Conservation (phyloP, 1,140 invertebrate genomes). For the Drosophila baimaii region DNA sequence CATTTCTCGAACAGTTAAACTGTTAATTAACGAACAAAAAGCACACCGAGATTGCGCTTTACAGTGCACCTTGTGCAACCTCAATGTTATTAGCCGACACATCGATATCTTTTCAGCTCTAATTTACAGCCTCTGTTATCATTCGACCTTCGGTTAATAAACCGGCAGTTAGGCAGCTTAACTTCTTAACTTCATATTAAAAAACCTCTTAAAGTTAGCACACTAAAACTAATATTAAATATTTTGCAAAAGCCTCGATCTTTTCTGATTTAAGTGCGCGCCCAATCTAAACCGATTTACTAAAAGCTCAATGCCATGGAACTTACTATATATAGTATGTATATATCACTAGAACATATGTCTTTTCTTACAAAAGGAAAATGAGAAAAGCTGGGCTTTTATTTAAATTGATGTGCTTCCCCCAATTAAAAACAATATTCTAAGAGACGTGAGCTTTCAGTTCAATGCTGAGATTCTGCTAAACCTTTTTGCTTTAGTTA, state of each 20-base stretch:
- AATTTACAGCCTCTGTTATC: no score
- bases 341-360: neutral
- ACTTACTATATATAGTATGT: neutral
- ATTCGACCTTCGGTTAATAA: no score
- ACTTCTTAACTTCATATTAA: no score
- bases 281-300: neutral
- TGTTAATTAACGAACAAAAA: neutral
- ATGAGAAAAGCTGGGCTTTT: neutral
- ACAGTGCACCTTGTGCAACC: no score
- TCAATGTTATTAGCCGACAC: no score
- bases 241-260: no score
- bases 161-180: neutral
- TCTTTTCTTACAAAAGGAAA: neutral
- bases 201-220: no score
- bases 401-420: neutral
- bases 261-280: no score
- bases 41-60: neutral
- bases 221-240: no score
- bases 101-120: no score
- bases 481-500: neutral
- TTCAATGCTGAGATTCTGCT: neutral
- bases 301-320: neutral
- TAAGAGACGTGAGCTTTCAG: neutral
- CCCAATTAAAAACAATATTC: constrained; percentile 4
- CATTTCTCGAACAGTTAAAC: neutral